Percentiles rank a stretch among this genome's conserved stretches.
phyloP scores from a whole-genome alignment of 1,140 invertebrate genomes.

The Pantala flavescens region DNA sequence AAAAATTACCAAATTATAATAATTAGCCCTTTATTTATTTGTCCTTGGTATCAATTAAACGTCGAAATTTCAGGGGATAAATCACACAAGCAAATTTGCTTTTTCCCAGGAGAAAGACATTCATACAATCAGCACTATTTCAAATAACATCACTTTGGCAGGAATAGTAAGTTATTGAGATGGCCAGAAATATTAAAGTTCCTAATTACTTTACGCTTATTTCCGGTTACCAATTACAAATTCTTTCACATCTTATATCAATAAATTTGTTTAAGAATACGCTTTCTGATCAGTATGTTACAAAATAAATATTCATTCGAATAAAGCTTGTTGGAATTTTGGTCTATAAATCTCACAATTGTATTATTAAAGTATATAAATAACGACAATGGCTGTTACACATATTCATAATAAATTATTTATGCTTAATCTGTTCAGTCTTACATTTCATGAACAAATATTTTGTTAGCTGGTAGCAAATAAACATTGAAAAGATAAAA shows the following conservation, averaged over 20 bases:
- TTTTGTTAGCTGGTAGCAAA: neutral
- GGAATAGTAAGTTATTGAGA: neutral
- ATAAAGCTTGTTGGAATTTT: neutral
- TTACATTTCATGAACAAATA: constrained; percentile 8
- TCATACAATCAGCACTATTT: neutral
- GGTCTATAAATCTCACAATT: neutral
- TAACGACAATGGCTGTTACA: neutral
- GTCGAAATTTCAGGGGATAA: neutral
- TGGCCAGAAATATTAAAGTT: neutral
- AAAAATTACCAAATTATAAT: no score
- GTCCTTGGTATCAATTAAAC: no score
- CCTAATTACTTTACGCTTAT: neutral
- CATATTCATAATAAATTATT: constrained; percentile 9
- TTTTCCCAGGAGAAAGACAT: neutral
- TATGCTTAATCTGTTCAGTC: constrained; percentile 1
- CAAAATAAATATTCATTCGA: neutral
- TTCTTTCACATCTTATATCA: neutral
- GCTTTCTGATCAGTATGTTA: neutral
- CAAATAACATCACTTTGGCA: neutral
- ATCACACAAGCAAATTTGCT: neutral
- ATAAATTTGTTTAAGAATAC: no score
- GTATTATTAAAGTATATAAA: constrained; percentile 6
- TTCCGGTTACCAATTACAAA: neutral
- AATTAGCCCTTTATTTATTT: no score
- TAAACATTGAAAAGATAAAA: neutral